Percentiles rank a stretch among this genome's conserved stretches.
Evolutionary conservation across 23 tunicate genomes (phyloP).

Genomic region (Trididemnum miniatum): DNA sequence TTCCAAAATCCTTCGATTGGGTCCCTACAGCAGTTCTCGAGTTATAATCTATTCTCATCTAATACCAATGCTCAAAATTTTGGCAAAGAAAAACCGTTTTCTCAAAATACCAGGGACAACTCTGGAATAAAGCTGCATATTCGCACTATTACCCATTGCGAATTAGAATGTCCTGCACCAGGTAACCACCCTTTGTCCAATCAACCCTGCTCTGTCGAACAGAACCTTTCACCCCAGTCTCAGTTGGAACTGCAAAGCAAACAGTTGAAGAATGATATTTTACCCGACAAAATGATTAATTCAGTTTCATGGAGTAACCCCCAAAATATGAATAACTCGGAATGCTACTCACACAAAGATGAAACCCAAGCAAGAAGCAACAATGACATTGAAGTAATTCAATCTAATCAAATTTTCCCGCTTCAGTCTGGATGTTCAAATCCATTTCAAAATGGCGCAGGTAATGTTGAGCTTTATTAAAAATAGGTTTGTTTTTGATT

Average conservation of each 20-base stretch:
- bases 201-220: not conserved
- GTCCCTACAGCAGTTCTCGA: not conserved
- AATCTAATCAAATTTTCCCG: not conserved
- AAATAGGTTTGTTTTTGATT: too few relatives aligned
- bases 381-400: not conserved
- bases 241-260: not conserved
- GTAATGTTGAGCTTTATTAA: too few relatives aligned
- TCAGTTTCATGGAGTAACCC: not conserved
- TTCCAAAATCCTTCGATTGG: not conserved
- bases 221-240: not conserved
- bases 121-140: constrained; percentile 44
- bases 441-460: not conserved
- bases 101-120: constrained; percentile 3
- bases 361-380: not conserved
- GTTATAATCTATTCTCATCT: not conserved
- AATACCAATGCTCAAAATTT: not conserved
- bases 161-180: constrained; percentile 43
- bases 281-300: not conserved
- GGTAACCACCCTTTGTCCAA: not conserved
- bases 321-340: not conserved
- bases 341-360: not conserved
- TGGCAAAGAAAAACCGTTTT: not conserved
- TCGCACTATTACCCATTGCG: constrained; percentile 53
- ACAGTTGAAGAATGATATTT: not conserved
- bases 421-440: not conserved